Base-by-base conservation (phyloP, 1,140 invertebrate species). In the Wiebesia pumilae region DNA sequence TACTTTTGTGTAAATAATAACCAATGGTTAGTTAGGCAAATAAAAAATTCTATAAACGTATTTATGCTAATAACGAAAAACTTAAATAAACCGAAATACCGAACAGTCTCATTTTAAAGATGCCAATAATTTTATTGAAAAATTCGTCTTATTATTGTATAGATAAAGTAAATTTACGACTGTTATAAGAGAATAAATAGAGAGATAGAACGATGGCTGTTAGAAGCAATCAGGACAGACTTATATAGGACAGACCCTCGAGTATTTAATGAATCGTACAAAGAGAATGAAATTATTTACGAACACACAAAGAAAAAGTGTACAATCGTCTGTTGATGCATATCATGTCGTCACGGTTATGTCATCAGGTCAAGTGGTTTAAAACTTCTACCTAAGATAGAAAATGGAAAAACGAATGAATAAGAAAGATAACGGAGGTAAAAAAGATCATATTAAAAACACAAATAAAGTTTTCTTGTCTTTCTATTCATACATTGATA, bases 341-440 rank as follows among this genome's bases (percentile, higher is more conserved):
- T 24, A 54, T 65, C 83, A 58, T 65, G 58, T 2, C 35, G 38
- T 40, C 21, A 4, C 71, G 10, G 16, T 73, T 58, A 51, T 84
- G 7, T 77, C 83, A 67, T 84, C 58, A 58, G 71, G 58, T 84
- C 83, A 78, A 79, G 75, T 84, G 75, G 30, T n/a, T 84, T 79
- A 77, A 65, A 77, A 4, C 69, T 62, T 75, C 47, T 51, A 62
- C 51, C 81, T 83, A 75, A 51, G 35, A 71, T 83, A 77, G 71
- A 62, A 77, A 58, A 77, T 54, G 12, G 62, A 67, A 33, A 65
- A 62, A 80, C 47, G 16, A 24, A 65, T 38, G 14, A 51, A 80
- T 58, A 27, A 35, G 12, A 51, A 58, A 35, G 38, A 62, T 79
- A 35, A 54, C 54, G 30, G 6, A 3, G 6, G 27, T 24, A 54